Conservation (phyloP, 2,113 vertebrate species). For the Tragelaphus buxtoni region DNA sequence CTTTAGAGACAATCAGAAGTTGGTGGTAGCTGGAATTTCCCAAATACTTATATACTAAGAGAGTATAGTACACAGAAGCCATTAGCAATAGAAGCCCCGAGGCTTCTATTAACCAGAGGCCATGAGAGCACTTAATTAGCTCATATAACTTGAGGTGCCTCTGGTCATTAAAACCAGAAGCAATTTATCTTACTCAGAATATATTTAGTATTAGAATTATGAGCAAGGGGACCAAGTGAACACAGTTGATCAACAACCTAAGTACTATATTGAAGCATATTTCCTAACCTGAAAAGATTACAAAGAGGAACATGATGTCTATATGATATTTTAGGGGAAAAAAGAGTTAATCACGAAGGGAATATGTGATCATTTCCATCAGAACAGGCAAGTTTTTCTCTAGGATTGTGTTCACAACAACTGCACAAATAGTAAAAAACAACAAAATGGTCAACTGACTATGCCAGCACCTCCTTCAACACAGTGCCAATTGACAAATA, state of each 20-base stretch:
- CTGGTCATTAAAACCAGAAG: neutral
- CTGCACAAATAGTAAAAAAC: neutral
- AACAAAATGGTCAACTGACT: slow-evolving; percentile 6
- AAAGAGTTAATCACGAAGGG: neutral
- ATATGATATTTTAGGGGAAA: neutral
- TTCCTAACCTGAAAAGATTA: neutral
- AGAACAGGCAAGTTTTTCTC: neutral
- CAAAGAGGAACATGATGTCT: neutral
- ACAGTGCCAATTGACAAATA: slow-evolving; percentile 3
- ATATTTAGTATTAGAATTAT: neutral
- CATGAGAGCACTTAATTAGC: neutral
- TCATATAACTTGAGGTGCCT: neutral
- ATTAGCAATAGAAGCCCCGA: neutral
- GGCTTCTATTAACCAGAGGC: neutral
- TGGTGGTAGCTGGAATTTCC: neutral
- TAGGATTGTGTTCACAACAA: neutral
- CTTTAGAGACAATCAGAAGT: neutral
- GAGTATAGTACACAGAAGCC: neutral
- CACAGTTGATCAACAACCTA: neutral
- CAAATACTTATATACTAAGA: neutral
- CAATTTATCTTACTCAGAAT: neutral
- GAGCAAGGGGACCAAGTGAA: neutral
- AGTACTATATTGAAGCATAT: neutral
- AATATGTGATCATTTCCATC: neutral
- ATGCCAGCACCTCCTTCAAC: neutral